phyloP scores from a whole-genome alignment of 2,797 vertebrate genomes.

The Leucoraja ocellata region DNA sequence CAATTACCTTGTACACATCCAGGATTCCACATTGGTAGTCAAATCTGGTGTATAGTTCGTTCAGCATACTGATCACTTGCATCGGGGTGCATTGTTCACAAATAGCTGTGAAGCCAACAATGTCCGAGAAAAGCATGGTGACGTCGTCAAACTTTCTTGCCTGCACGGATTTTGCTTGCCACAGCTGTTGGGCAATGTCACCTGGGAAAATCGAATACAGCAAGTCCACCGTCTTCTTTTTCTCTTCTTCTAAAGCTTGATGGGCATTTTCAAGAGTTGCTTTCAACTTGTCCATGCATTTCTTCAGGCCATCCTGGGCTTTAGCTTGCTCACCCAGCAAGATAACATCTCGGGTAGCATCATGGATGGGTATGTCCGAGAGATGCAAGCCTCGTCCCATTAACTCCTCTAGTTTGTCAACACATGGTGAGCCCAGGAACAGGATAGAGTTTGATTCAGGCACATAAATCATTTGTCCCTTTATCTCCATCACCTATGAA shows the following conservation, averaged over 20 bases:
- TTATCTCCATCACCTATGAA: slow-evolving; percentile 92
- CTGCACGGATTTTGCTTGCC: slow-evolving; percentile 88
- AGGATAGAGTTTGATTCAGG: slow-evolving; percentile 85
- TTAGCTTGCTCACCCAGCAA: slow-evolving; percentile 94
- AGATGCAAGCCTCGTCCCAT: slow-evolving; percentile 93
- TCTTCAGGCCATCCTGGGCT: slow-evolving; percentile 93
- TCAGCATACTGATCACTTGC: slow-evolving; percentile 99
- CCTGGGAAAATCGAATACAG: slow-evolving; percentile 96
- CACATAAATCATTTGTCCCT: slow-evolving; percentile 97
- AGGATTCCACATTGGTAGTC: slow-evolving; percentile 97
- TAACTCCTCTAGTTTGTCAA: slow-evolving; percentile 93
- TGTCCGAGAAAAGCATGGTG: slow-evolving; percentile 98
- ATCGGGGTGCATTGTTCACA: slow-evolving; percentile 95
- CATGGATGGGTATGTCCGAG: slow-evolving; percentile 95
- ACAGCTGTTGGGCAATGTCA: slow-evolving; percentile 88
- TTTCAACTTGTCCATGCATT: slow-evolving; percentile 96
- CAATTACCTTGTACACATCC: slow-evolving; percentile 87
- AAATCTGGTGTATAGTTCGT: slow-evolving; percentile 91
- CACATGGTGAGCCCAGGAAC: slow-evolving; percentile 92
- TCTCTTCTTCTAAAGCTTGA: slow-evolving; percentile 91
- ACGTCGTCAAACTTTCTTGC: slow-evolving; percentile 95
- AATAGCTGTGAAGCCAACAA: slow-evolving; percentile 94
- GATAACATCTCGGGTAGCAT: slow-evolving; percentile 91
- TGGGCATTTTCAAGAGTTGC: slow-evolving; percentile 90
- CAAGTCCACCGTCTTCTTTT: slow-evolving; percentile 91